Base-by-base conservation (phyloP, 2,113 vertebrate genomes). In the Daphoenositta chrysoptera region DNA sequence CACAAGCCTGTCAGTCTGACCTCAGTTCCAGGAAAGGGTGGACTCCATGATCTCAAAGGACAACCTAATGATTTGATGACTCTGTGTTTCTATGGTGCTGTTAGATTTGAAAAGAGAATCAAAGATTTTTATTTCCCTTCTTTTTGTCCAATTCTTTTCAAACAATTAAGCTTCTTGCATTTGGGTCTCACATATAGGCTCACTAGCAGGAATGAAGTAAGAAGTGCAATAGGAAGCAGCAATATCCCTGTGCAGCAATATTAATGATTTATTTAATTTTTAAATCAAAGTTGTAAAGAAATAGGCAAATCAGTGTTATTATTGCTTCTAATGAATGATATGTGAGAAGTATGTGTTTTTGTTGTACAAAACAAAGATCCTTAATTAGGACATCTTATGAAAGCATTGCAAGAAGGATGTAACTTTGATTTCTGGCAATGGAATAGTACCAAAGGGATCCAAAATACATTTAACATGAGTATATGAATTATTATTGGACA, bases 121-220 rank as follows among this genome's bases (percentile, higher is more conserved):
- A 11, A 69, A 44, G 76, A 89, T 44, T 96, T 81, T 94, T 90
- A 94, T 90, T 93, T 89, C 8, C 80, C 50, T 96, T 96, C 15
- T 79, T 97, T 97, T 96, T 94, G 65, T 57, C 23, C 5, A 17
- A 60, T 72, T 89, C 84, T 95, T 97, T 88, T 94, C 86, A 92
- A 97, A 95, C 57, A 87, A 83, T 95, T 87, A 88, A 82, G 80
- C 77, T 87, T 84, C 51, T 93, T 93, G 60, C 79, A 68, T 81
- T 94, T 94, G 88, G 56, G 39, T 63, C 86, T 94, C 81, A 93
- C 31, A 53, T 84, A 19, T 87, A 87, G 24, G 75, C 93, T 94
- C 91, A 77, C 78, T 65, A 92, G 90, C 69, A 93, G 61, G 69
- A 95, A 95, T 70, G 27, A 92, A 97, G 94, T 79, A 79, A 79